These are phyloP conservation scores for Acanthurus lineatus DNA, from an alignment of 2,797 vertebrate species.

Conservation along the genomic window DNA sequence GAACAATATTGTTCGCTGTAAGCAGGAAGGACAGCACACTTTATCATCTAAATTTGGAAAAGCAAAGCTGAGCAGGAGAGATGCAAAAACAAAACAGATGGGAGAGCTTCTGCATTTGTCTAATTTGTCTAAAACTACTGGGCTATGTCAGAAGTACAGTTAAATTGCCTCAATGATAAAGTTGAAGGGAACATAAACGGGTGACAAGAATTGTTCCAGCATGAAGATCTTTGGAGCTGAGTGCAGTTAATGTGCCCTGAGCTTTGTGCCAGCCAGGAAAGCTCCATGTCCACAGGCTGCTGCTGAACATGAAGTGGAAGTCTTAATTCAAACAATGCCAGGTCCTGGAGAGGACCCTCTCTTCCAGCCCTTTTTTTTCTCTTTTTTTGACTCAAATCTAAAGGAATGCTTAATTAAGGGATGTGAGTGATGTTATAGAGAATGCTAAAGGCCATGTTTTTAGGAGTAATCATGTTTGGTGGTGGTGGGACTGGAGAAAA, in stretches of 20 bases:
- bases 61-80: conserved; percentile 15
- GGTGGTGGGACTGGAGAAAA: conserved; percentile 39
- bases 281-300: conserved; percentile 41
- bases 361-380: conserved; percentile 15
- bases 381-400: conserved; percentile 35
- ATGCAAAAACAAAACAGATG: conserved; percentile 53
- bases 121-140: conserved; percentile 69
- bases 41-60: conserved; percentile 35
- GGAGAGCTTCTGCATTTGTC: conserved; percentile 61
- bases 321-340: conserved; percentile 23
- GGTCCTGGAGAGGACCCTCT: conserved; percentile 32
- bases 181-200: conserved; percentile 41
- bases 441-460: conserved; percentile 59
- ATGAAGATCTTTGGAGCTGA: conserved; percentile 63
- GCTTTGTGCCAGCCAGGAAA: conserved; percentile 64
- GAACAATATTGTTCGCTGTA: neutral
- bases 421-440: conserved; percentile 37
- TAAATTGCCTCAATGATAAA: conserved; percentile 77
- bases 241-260: conserved; percentile 67
- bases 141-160: conserved; percentile 64
- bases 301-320: conserved; percentile 39
- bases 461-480: conserved; percentile 57
- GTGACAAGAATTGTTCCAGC: conserved; percentile 47
- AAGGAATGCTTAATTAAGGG: conserved; percentile 59
- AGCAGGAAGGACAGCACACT: conserved; percentile 38